Base-by-base conservation (phyloP, 2,113 vertebrate genomes). In the Clinocottus analis region DNA sequence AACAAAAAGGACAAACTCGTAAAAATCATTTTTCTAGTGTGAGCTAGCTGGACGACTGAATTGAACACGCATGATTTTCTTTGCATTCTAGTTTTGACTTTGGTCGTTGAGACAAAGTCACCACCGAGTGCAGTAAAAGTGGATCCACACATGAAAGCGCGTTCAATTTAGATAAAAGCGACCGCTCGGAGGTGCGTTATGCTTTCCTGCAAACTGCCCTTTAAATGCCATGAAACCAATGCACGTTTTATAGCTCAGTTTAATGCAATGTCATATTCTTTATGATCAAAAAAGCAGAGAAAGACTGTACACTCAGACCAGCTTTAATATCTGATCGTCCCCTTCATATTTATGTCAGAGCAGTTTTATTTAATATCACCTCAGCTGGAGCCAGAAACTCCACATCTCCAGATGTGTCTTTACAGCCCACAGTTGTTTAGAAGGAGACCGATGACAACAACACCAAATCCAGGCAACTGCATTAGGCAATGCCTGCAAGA, bases 101-200 rank as follows among this genome's bases (percentile, higher is more conserved):
- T 73, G 5, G 25, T 27, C 29, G 25, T 10, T 23, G 9, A 12
- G 41, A 25, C 16, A 49, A 66, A 78, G 74, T 62, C 56, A 43
- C n/a, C 67, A 41, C 10, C 35, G 3, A 62, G 37, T n/a, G n/a
- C 0, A 33, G 66, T 3, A 58, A 55, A 59, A 61, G 33, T 2
- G 11, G 47, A 73, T 35, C 14, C 41, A 35, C 17, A 64, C 27
- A 4, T 7, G 53, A 41, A 25, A n/a, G 37, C 21, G 19, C 4
- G 59, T 68, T 80, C 60, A 77, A n/a, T 80, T 77, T 74, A 77
- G 58, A 73, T 80, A 74, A 74, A 71, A 84, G 37, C 53, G 31
- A 55, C 9, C 9, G 25, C 25, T 41, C 56, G 31, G 16, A n/a
- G 23, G 33, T 68, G n/a, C n/a, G 41, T 72, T 39, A 21, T 25